Conservation (phyloP, 2,888 invertebrate genomes). For the Apodemia mormo region DNA sequence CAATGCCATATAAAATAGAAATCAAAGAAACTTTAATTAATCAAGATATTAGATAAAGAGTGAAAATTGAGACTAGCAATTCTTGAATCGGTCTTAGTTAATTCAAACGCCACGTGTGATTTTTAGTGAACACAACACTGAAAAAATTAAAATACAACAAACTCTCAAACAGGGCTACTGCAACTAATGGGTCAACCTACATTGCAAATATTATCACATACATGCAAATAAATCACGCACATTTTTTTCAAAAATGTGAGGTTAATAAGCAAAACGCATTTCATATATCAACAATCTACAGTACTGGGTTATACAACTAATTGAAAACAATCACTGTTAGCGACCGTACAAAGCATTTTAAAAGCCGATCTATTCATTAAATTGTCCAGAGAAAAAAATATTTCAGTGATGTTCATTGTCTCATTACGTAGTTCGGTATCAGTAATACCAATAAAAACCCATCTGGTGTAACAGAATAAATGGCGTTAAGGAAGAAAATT, state of each 20-base stretch:
- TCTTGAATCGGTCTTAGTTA: constrained; percentile 58
- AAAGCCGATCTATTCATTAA: background rate
- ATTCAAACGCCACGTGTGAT: constrained; percentile 29
- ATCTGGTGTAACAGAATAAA: background rate
- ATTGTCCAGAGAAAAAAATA: constrained; percentile 7
- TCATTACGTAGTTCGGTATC: too few relatives aligned
- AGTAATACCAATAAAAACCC: background rate
- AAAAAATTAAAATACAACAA: constrained; percentile 29
- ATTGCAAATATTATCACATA: constrained; percentile 54
- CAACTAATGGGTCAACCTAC: constrained; percentile 56
- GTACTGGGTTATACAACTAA: constrained; percentile 28
- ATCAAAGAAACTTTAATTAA: too few relatives aligned
- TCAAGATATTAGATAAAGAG: constrained; percentile 3
- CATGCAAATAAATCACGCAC: constrained; percentile 46
- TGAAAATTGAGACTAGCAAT: constrained; percentile 73
- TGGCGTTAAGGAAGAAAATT: background rate
- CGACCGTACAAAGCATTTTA: constrained; percentile 18
- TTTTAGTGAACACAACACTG: constrained; percentile 24
- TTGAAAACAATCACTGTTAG: constrained; percentile 44
- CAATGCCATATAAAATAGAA: background rate
- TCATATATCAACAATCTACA: constrained; percentile 28
- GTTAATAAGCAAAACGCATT: constrained; percentile 38
- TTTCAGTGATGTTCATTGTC: background rate
- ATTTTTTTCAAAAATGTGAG: constrained; percentile 26
- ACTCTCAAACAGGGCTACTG: constrained; percentile 55